Evolutionary conservation across 1,140 invertebrate species (phyloP).

Genomic region (Drosophila lacertosa): DNA sequence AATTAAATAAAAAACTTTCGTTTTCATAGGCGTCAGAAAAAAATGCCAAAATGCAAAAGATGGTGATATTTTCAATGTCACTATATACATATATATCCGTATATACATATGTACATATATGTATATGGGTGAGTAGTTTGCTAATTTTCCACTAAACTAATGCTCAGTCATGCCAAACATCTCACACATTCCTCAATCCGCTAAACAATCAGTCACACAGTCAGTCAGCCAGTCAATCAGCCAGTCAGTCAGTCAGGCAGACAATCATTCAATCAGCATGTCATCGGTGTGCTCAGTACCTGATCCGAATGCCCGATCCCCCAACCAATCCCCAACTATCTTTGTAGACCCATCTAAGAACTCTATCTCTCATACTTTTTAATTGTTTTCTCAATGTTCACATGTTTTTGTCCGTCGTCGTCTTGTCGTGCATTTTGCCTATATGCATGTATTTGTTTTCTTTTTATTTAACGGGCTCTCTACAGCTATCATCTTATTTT

Average conservation of each 20-base stretch:
- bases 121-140: slow-evolving; percentile 5
- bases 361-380: slow-evolving; percentile 28
- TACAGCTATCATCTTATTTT: not conserved
- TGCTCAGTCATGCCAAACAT: slow-evolving; percentile 27
- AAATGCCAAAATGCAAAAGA: slow-evolving; percentile 10
- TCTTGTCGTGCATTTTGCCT: slow-evolving; percentile 11
- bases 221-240: slow-evolving; percentile 11
- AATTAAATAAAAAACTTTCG: slow-evolving; percentile 48
- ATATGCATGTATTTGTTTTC: slow-evolving; percentile 35
- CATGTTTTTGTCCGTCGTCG: slow-evolving; percentile 6
- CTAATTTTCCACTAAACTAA: slow-evolving; percentile 36
- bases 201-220: not conserved
- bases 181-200: slow-evolving; percentile 6
- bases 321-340: slow-evolving; percentile 13
- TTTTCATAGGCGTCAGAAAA: slow-evolving; percentile 31
- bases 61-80: slow-evolving; percentile 31
- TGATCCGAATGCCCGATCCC: slow-evolving; percentile 9
- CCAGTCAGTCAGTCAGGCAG: slow-evolving; percentile 4
- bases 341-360: slow-evolving; percentile 5
- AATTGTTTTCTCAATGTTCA: slow-evolving; percentile 48
- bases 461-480: slow-evolving; percentile 42
- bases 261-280: slow-evolving; percentile 23
- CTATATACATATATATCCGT: too few species aligned
- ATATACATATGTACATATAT: too few species aligned
- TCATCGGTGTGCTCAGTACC: slow-evolving; percentile 58